Evolutionary conservation across 2,888 invertebrate genomes (phyloP), one percentile per base, ranked within the genome.

Genomic region (Morinoia aosen): DNA sequence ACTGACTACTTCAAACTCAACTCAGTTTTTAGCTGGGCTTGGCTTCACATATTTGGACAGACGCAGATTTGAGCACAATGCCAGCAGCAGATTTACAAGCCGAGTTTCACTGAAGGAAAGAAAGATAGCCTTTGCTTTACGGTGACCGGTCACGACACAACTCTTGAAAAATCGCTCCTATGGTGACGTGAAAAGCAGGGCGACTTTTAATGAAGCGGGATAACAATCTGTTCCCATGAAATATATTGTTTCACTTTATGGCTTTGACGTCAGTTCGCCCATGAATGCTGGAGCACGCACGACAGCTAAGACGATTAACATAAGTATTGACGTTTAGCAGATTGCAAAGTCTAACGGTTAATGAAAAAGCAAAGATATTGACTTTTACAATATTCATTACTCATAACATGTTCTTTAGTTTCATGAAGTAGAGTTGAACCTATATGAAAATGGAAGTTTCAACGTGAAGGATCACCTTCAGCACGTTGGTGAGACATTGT

Each of bases 101-200:
- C 90, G 19, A 10, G 90, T 48, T 90, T 33, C 12, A 16, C 25
- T 12, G 90, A 40, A 90, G 40, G 90, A 90, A 90, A 90, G 90
- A 90, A 40, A 90, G 90, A 90, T 90, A 90, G 48, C 90, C 90
- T 90, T 90, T 90, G 48, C 12, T 90, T 90, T 90, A 90, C 90
- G 90, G 48, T 48, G 90, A 90, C 90, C 90, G 25, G 90, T 90
- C 90, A 90, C 90, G 90, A 33, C 48, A 90, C 90, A 40, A 48
- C 90, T 48, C 25, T 48, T 90, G 90, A 90, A 48, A 90, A 90
- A 90, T 48, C 48, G 33, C 48, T 19, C 25, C 48, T 48, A 48
- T 90, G 14, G 40, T 40, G 40, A 40, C 90, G 90, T 48, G 40
- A 90, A 25, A 40, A 48, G 48, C 48, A 90, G 40, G 40, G 40